Evolutionary conservation across 92 coral and sea anemone species (phyloP).

Genomic region (Umimayanthus kanabou): DNA sequence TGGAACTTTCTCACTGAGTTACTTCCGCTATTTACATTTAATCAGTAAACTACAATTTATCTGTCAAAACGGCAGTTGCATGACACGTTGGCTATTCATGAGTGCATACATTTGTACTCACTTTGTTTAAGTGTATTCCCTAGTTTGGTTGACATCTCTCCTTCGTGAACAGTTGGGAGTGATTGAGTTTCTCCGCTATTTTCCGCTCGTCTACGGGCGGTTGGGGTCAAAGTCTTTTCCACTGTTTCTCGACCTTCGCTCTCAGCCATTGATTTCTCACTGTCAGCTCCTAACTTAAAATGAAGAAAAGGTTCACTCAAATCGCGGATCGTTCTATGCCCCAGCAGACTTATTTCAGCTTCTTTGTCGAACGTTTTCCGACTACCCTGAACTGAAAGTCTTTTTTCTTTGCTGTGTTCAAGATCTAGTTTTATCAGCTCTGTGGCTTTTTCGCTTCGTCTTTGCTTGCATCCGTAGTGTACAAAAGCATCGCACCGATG

Average conservation of each 20-base stretch:
- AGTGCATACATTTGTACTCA: neutral
- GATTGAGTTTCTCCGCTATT: neutral
- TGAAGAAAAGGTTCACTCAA: neutral
- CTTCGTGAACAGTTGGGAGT: constrained; percentile 32
- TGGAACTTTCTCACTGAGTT: neutral
- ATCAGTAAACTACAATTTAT: too few relatives aligned
- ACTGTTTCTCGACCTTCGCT: neutral
- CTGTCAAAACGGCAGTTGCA: neutral
- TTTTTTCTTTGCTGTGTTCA: neutral
- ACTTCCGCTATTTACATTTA: neutral
- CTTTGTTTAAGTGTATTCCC: neutral
- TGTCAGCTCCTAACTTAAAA: neutral
- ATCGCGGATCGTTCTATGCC: constrained; percentile 1
- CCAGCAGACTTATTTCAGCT: neutral
- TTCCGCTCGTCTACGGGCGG: neutral
- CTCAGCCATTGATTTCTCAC: neutral
- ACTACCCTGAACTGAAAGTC: neutral
- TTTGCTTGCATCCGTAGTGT: neutral
- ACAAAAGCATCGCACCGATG: neutral
- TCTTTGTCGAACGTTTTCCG: neutral
- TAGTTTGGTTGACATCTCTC: constrained; percentile 7
- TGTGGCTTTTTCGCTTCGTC: neutral
- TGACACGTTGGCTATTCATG: neutral
- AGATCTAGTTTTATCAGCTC: neutral
- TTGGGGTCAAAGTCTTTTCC: neutral